Conservation (phyloP, 1,140 invertebrate species). For the Habropoda laboriosa region DNA sequence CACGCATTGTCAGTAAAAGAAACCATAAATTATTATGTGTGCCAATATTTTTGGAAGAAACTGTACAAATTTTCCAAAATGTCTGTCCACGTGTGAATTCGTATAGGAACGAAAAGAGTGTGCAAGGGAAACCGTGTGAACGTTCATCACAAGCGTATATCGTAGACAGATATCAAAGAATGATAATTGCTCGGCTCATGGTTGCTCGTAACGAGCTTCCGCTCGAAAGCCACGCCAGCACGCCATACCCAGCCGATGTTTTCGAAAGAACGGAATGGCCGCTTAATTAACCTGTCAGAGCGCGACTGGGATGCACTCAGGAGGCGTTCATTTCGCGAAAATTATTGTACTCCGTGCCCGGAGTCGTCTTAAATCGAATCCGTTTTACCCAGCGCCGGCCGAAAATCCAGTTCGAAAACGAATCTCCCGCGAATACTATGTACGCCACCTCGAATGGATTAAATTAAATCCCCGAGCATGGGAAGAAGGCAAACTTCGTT, state of each 20-base stretch:
- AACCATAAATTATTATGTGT: too few relatives aligned
- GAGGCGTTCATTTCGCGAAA: neutral
- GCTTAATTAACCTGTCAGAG: slow-evolving; percentile 59
- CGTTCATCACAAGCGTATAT: neutral
- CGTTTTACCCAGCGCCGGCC: too few relatives aligned
- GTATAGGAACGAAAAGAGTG: too few relatives aligned
- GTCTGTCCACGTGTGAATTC: neutral
- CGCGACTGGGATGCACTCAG: too few relatives aligned
- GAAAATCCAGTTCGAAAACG: neutral
- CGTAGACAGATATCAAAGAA: neutral
- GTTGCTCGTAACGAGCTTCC: slow-evolving; percentile 9
- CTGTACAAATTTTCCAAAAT: too few relatives aligned
- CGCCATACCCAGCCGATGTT: slow-evolving; percentile 42
- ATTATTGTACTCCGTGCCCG: neutral
- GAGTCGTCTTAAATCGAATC: neutral
- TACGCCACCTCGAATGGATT: neutral
- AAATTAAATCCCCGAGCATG: neutral
- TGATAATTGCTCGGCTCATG: slow-evolving; percentile 10
- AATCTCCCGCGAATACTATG: neutral
- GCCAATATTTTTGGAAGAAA: too few relatives aligned
- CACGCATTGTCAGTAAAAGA: too few relatives aligned
- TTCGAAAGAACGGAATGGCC: slow-evolving; percentile 44
- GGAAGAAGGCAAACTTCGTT: neutral
- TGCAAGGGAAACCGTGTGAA: neutral
- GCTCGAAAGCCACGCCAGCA: slow-evolving; percentile 10